Percentiles rank a stretch among this genome's conserved stretches.
These are phyloP conservation scores for Temnothorax unifasciatus DNA, from an alignment of 2,888 invertebrate genomes.

Conservation along the genomic window DNA sequence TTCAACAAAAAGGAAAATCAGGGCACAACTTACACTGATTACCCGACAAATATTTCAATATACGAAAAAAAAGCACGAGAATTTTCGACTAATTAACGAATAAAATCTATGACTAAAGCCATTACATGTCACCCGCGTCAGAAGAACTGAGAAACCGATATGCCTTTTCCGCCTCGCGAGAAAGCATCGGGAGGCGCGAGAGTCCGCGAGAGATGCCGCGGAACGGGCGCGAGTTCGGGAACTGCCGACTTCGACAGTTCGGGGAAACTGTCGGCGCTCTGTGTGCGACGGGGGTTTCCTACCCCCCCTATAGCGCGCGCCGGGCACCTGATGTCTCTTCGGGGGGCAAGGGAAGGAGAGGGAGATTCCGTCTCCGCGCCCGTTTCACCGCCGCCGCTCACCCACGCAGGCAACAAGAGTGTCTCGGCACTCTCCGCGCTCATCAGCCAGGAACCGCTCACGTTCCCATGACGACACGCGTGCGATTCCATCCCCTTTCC, in stretches of 20 bases:
- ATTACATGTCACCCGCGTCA: conserved; percentile 1
- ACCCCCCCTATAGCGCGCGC: conserved; percentile 67
- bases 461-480: conserved; percentile 78
- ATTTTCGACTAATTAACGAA: neutral
- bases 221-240: conserved; percentile 47
- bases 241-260: conserved; percentile 72
- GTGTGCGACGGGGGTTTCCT: conserved; percentile 73
- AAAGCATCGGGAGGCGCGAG: conserved; percentile 13
- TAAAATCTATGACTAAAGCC: neutral
- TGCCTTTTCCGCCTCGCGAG: neutral
- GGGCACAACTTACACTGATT: conserved; percentile 20
- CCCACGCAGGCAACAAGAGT: conserved; percentile 38
- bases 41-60: neutral
- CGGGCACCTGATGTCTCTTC: conserved; percentile 76
- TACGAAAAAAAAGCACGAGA: neutral
- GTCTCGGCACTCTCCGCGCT: conserved; percentile 49
- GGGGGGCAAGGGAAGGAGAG: conserved; percentile 56
- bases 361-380: conserved; percentile 44
- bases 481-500: conserved; percentile 65
- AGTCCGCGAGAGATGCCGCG: conserved; percentile 36
- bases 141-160: neutral
- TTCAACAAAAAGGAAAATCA: neutral
- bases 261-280: conserved; percentile 75
- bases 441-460: conserved; percentile 65
- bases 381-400: conserved; percentile 23